Evolutionary conservation across 1,140 invertebrate genomes (phyloP).

Genomic region (Zaprionus vittiger): DNA sequence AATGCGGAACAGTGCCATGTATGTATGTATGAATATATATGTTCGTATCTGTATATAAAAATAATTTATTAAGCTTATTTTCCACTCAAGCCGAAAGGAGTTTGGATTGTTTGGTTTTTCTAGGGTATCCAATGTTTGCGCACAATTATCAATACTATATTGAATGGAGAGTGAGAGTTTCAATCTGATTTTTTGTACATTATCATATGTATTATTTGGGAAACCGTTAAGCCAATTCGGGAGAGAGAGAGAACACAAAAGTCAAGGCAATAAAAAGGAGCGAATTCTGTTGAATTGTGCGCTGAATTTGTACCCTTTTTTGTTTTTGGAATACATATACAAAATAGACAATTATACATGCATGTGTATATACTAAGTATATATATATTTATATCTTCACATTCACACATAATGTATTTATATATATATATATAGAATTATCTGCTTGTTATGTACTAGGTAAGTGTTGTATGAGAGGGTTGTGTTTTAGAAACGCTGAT

Average conservation of each 20-base stretch:
- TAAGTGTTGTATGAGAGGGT: conserved; percentile 53
- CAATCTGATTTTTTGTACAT: conserved; percentile 2
- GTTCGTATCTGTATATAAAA: conserved; percentile 1
- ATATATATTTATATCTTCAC: conserved; percentile 25
- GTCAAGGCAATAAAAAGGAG: background rate
- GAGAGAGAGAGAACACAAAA: conserved; percentile 10
- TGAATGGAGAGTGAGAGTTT: conserved; percentile 2
- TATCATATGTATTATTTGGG: conserved; percentile 3
- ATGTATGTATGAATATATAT: no score
- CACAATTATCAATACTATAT: background rate
- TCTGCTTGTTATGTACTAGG: conserved; percentile 33
- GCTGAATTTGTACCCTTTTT: conserved; percentile 13
- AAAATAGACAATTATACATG: conserved; percentile 59
- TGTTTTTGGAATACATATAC: conserved; percentile 53
- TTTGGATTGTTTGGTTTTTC: conserved; percentile 4
- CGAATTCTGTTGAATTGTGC: conserved; percentile 26
- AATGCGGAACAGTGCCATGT: conserved; percentile 14
- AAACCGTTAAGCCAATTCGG: conserved; percentile 22
- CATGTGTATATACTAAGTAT: conserved; percentile 27
- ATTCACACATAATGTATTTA: conserved; percentile 45
- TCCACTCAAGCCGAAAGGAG: background rate
- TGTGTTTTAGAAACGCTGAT: conserved; percentile 68
- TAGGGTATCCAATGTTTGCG: conserved; percentile 11
- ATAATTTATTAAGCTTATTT: background rate
- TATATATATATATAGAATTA: conserved; percentile 52